These are phyloP conservation scores for Pollenia labialis DNA, from an alignment of 2,888 invertebrate species.

Conservation along the genomic window DNA sequence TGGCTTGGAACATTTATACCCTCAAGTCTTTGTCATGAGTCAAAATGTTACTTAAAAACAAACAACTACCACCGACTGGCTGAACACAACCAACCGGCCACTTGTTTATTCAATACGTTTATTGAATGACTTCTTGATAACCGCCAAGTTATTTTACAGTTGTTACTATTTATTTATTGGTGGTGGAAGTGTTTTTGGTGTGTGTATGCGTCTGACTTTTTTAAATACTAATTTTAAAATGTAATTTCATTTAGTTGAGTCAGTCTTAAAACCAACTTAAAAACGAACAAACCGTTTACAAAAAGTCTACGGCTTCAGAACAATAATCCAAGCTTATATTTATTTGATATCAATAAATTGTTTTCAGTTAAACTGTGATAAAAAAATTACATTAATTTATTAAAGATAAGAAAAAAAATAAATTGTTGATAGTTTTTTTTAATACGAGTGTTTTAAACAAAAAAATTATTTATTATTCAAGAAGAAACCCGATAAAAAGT, in stretches of 20 bases:
- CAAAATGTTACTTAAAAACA: conserved; percentile 27
- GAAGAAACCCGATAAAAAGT: conserved; percentile 22
- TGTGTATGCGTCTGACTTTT: conserved; percentile 25
- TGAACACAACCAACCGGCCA: conserved; percentile 8
- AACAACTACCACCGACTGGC: conserved; percentile 27
- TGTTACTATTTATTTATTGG: conserved; percentile 7
- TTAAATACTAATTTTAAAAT: conserved; percentile 50
- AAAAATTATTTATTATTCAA: conserved; percentile 15
- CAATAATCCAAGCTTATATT: conserved; percentile 11
- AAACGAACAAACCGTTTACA: conserved; percentile 62
- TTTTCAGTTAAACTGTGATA: conserved; percentile 52
- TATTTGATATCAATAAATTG: background rate
- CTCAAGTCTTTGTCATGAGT: conserved; percentile 31
- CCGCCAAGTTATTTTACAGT: conserved; percentile 33
- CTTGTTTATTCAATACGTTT: conserved; percentile 42
- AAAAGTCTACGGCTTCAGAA: conserved; percentile 42
- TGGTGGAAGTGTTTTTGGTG: background rate
- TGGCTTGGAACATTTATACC: background rate
- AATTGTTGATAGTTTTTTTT: conserved; percentile 45
- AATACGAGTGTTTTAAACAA: conserved; percentile 14
- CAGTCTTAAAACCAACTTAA: conserved; percentile 80
- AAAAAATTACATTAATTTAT: conserved; percentile 58
- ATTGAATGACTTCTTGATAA: conserved; percentile 59
- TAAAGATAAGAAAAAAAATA: conserved; percentile 58
- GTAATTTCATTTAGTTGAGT: conserved; percentile 75